A percentile compares a stretch with the other conserved stretches of the same genome.
Conservation (phyloP, 1,140 invertebrate genomes). For the Helicoverpa armigera region DNA sequence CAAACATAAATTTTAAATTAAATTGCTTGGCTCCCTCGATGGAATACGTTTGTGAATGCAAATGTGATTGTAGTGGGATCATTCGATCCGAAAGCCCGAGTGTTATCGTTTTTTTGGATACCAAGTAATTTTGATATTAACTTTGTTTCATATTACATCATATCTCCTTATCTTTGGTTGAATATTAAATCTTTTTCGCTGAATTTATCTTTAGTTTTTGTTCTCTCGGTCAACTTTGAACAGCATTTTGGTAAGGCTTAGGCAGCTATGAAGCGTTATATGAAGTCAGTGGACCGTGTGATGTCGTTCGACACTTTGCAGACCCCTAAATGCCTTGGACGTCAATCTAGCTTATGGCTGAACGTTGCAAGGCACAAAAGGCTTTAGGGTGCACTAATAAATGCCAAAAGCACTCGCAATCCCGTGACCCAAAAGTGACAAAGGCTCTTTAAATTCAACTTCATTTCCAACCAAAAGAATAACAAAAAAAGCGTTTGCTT, state of each 20-base stretch:
- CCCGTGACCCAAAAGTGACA: not conserved
- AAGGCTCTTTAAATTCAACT: too few species aligned
- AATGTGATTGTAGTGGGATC: conserved; percentile 31
- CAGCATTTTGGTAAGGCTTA: conserved; percentile 9
- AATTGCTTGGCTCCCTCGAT: conserved; percentile 22
- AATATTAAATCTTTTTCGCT: not conserved
- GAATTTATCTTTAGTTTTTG: not conserved
- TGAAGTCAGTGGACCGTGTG: conserved; percentile 9
- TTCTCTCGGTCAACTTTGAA: not conserved
- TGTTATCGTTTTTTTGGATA: conserved; percentile 9
- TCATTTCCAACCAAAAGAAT: not conserved
- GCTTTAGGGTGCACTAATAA: conserved; percentile 22
- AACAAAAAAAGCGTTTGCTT: conserved; percentile 4
- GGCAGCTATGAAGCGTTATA: not conserved
- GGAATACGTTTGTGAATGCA: conserved; percentile 21
- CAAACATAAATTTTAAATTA: conserved; percentile 34
- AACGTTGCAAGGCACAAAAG: conserved; percentile 11
- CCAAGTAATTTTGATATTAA: not conserved
- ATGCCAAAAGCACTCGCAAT: conserved; percentile 16
- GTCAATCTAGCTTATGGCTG: conserved; percentile 22
- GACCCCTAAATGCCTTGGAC: conserved; percentile 23
- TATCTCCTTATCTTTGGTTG: too few species aligned
- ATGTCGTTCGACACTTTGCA: conserved; percentile 16
- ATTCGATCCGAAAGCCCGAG: conserved; percentile 21
- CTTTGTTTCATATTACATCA: too few species aligned